Conservation (phyloP, 2,888 invertebrate species). For the Tribolium freemani region DNA sequence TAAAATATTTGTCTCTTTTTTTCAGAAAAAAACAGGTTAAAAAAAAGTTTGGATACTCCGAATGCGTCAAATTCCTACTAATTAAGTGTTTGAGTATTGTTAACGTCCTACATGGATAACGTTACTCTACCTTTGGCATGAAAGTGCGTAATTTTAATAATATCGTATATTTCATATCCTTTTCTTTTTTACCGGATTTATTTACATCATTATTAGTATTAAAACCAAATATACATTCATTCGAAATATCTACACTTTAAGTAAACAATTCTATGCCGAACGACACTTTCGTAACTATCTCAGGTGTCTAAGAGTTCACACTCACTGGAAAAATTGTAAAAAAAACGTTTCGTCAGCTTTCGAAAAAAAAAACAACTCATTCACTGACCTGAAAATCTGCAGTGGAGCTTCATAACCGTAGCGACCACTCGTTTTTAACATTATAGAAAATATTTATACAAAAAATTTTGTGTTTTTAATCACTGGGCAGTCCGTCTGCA, state of each 20-base stretch:
- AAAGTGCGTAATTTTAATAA: conserved; percentile 67
- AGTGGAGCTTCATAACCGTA: conserved; percentile 41
- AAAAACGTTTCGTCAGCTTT: conserved; percentile 45
- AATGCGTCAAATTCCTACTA: conserved; percentile 48
- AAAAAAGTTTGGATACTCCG: conserved; percentile 36
- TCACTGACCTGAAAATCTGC: conserved; percentile 58
- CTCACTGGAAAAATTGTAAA: conserved; percentile 49
- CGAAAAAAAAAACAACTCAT: conserved; percentile 55
- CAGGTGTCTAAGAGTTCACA: conserved; percentile 34
- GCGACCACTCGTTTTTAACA: conserved; percentile 39
- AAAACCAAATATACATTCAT: conserved; percentile 66
- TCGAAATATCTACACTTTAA: conserved; percentile 64
- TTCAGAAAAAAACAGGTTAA: conserved; percentile 36
- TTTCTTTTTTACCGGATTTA: conserved; percentile 62
- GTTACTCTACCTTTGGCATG: conserved; percentile 69
- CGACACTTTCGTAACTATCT: conserved; percentile 44
- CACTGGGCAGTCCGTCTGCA: conserved; percentile 57
- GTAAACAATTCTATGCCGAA: conserved; percentile 55
- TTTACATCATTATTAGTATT: conserved; percentile 59
- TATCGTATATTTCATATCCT: conserved; percentile 70
- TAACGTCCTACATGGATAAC: conserved; percentile 67
- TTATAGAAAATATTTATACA: conserved; percentile 55
- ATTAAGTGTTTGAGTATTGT: conserved; percentile 54
- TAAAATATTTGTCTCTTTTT: conserved; percentile 58
- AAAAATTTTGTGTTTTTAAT: conserved; percentile 53